Evolutionary conservation across 2,113 vertebrate species (phyloP).

Genomic region (Kryptolebias marmoratus): DNA sequence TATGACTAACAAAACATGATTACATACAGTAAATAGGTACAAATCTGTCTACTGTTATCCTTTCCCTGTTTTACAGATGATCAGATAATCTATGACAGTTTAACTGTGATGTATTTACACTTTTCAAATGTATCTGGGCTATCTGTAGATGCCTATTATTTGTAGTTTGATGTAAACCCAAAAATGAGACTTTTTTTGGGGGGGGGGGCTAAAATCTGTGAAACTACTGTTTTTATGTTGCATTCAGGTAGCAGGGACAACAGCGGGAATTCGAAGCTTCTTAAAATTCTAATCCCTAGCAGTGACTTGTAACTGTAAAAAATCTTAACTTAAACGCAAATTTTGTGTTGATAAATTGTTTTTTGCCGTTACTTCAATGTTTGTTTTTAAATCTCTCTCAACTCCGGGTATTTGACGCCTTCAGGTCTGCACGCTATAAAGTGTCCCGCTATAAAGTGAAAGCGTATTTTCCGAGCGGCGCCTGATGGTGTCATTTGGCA

Average conservation of each 20-base stretch:
- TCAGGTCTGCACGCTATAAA: background rate
- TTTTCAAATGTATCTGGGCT: background rate
- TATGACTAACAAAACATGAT: too few relatives aligned
- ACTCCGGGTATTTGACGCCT: too few relatives aligned
- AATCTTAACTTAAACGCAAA: background rate
- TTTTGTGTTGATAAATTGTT: background rate
- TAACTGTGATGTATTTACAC: background rate
- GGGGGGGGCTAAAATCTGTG: too few relatives aligned
- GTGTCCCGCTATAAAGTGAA: background rate
- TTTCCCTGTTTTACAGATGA: background rate
- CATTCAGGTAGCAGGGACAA: background rate
- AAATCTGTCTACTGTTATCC: too few relatives aligned
- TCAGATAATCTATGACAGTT: background rate
- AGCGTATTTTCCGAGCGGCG: background rate
- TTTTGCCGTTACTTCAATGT: background rate
- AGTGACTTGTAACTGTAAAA: background rate
- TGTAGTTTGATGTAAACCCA: too few relatives aligned
- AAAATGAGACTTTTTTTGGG: background rate
- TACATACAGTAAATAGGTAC: too few relatives aligned
- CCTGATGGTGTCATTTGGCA: conserved; percentile 6
- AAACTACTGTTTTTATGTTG: background rate
- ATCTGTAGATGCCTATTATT: too few relatives aligned
- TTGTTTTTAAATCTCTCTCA: too few relatives aligned
- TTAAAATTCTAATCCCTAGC: background rate
- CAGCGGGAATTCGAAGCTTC: background rate